Base-by-base conservation (phyloP, 2,888 invertebrate genomes). In the Schizotus pectinicornis region DNA sequence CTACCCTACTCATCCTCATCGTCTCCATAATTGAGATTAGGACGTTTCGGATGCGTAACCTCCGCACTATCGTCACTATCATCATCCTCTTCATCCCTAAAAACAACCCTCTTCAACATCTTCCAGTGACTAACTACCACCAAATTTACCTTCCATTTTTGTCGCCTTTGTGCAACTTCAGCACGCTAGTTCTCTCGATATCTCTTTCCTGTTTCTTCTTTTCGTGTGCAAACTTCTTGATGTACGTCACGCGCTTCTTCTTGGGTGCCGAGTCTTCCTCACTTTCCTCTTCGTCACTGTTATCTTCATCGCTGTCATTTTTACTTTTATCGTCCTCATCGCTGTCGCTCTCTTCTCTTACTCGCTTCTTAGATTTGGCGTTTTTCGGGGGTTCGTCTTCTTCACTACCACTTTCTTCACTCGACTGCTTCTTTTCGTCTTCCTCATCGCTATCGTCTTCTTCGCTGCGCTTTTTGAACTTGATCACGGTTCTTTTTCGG, bases 211-310 rank as follows among this genome's bases (percentile, higher is more conserved):
- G 61, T 35, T 67, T 70, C n/a, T 65, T 57, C 41, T 75, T 75
- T 56, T 75, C 75, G 39, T 75, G 75, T 8, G 70, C 68, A 56
- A 74, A 75, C 48, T 75, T 75, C 51, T 69, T 72, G 49, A 72
- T 69, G 57, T 72, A 71, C 3, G 33, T 60, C 12, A 53, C 45
- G 8, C 37, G 34, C 47, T 63, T 65, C 52, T 68, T 64, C 49
- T 50, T 56, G 2, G 39, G 39, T 22, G 61, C 45, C 32, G 32
- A 2, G 5, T 22, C 14, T 48, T 62, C 60, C 13, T 64, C 60
- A 30, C 57, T 58, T 14, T 56, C 52, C 3, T 65, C 65, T 42
- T 38, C 45, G 14, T 9, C 36, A 12, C 56, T 53, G 38, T n/a
- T n/a, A n/a, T 61, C 50, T 6, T 48, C 38, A 22, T 49, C 47